A percentile compares a stretch with the other conserved stretches of the same genome.
Evolutionary conservation across 2,113 vertebrate genomes (phyloP).

Genomic region (Notiomystis cincta): DNA sequence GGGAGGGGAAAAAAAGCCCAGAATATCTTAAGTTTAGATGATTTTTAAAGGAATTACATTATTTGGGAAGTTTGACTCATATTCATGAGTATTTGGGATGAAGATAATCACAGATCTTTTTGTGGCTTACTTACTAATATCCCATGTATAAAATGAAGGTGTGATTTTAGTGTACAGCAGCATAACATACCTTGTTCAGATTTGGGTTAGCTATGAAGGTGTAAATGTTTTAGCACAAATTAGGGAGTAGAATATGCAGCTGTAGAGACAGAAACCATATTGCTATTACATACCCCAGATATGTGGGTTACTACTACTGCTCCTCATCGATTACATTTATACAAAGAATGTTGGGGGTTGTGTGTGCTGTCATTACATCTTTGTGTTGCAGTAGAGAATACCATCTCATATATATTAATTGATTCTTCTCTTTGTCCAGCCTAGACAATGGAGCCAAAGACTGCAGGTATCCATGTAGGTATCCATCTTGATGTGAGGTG

Average conservation of each 20-base stretch:
- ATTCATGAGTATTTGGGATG: not conserved
- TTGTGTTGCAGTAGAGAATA: not conserved
- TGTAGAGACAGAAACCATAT: not conserved
- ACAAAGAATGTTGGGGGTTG: not conserved
- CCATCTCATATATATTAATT: not conserved
- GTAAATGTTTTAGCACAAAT: not conserved
- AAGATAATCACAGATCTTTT: not conserved
- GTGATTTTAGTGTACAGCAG: not conserved
- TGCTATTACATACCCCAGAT: not conserved
- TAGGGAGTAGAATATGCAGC: not conserved
- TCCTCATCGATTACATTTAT: not conserved
- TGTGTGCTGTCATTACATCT: not conserved
- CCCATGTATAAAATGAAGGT: not conserved
- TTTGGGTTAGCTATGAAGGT: not conserved
- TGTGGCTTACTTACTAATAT: not conserved
- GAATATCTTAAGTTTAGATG: not conserved
- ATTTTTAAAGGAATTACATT: not conserved
- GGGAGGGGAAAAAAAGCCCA: not conserved
- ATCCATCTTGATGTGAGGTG: not conserved
- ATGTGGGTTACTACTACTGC: not conserved
- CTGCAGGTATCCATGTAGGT: rapidly evolving
- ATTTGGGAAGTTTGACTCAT: not conserved
- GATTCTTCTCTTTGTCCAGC: not conserved
- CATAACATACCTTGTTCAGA: not conserved
- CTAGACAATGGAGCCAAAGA: not conserved